A percentile compares a stretch with the other conserved stretches of the same genome.
Conservation (phyloP, 2,888 invertebrate genomes). For the Gasteruption jaculator region DNA sequence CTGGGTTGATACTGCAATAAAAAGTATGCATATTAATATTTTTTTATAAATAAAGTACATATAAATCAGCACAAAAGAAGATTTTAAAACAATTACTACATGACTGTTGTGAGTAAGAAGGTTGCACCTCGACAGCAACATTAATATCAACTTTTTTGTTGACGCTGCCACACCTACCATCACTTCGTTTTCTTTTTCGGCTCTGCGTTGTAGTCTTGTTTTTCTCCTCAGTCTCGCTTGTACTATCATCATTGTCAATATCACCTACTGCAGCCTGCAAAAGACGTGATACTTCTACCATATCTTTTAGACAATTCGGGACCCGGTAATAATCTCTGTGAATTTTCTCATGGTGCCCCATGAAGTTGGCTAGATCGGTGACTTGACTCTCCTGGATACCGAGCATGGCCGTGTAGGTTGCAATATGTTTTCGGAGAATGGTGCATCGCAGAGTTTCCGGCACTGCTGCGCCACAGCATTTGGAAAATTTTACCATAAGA, state of each 20-base stretch:
- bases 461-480: constrained; percentile 25
- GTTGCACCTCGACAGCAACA: too few species aligned
- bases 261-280: constrained; percentile 18
- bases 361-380: constrained; percentile 27
- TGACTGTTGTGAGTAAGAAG: too few species aligned
- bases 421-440: constrained; percentile 29
- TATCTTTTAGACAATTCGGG: constrained; percentile 24
- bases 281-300: constrained; percentile 27
- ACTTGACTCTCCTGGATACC: constrained; percentile 27
- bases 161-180: too few species aligned
- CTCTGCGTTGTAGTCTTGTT: too few species aligned
- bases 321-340: constrained; percentile 28
- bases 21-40: too few species aligned
- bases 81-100: too few species aligned
- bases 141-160: too few species aligned
- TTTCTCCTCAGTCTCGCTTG: neutral
- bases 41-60: too few species aligned
- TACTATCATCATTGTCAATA: constrained; percentile 5
- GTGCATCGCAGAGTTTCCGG: constrained; percentile 27
- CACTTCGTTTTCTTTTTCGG: too few species aligned
- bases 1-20: too few species aligned
- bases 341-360: constrained; percentile 32
- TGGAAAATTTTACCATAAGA: constrained; percentile 24
- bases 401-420: constrained; percentile 27
- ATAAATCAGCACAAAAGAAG: too few species aligned